Base-by-base conservation (phyloP, 2,888 invertebrate species). In the Drosophila macrospina region DNA sequence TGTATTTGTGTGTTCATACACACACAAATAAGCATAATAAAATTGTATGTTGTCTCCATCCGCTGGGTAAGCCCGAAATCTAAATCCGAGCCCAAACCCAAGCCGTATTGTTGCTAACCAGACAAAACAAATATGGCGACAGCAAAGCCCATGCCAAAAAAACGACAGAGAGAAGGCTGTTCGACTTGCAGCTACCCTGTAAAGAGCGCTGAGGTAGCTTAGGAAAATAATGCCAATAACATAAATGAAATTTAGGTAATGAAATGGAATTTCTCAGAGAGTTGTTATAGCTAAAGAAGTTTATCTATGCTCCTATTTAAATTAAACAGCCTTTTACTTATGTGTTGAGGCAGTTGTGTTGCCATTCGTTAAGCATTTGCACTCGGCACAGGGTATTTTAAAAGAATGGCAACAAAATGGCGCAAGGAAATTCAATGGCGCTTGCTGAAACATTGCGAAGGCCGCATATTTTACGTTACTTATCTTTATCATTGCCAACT, bases 401-500 rank as follows among this genome's bases (percentile, higher is more conserved):
- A 52, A 52, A 32, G 41, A 72, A 45, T 52, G 41, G 60, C 63
- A 76, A 30, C 62, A 70, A 74, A 76, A 67, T 62, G 74, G 71
- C 66, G 73, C 65, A 65, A 71, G 63, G 62, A 74, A 67, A 85
- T 71, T 85, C 88, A 87, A 85, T 87, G 88, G 80, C 69, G 80
- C 89, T 80, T 78, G 81, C 69, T 62, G 68, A 76, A 83, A 78
- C 85, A 85, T 81, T 79, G 71, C 88, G 65, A 73, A 82, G 78
- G 83, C 80, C 86, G 84, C 86, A 89, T 86, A 89, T 89, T 86
- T 86, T 86, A 86, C 89, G 79, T 86, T 89, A 86, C 89, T 86
- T 89, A 86, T 86, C 89, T 88, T 86, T 89, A 86, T 86, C 88
- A 89, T 89, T 80, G 89, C 88, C 89, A 89, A 89, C 86, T 86